Base-by-base conservation (phyloP, 2,113 vertebrate genomes). In the Cariama cristata region DNA sequence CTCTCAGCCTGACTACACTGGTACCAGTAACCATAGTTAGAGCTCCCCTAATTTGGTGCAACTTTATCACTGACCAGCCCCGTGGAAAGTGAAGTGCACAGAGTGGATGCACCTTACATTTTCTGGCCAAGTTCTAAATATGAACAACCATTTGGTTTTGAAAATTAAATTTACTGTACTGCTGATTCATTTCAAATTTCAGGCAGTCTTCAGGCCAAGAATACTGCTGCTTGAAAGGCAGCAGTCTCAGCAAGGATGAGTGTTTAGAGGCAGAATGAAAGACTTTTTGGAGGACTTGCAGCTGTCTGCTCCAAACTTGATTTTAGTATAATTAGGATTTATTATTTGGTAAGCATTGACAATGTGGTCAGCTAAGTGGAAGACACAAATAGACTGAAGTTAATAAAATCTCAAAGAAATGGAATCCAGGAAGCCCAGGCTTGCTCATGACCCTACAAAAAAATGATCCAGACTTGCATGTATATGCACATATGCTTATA, bases 311-410 rank as follows among this genome's bases (percentile, higher is more conserved):
- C 60, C 68, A 92, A 85, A 79, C 42, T 62, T 60, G 22, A 94
- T 93, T 89, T 90, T 73, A 90, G 69, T 58, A 19, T 74, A 92
- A 94, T 84, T 79, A 64, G 19, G 79, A n/a, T 88, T 88, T 80
- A 42, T 77, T 90, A 88, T 84, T 88, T 91, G 55, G 33, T 75
- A 79, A 86, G 72, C 32, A 79, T 35, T 75, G 81, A 59, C 64
- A 81, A 55, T 9, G 15, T 84, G 72, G 64, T 68, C 88, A 93
- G 71, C 81, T 86, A 82, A 90, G 40, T 49, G 62, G 63, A 86
- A 94, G 53, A 62, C 10, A 71, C 30, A 84, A 82, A 74, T 23
- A 71, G 47, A 44, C 11, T 79, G 42, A 93, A 77, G 17, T 62
- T 64, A 50, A 76, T 56, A 90, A 80, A 4, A 16, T 81, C 68